These are phyloP conservation scores for Steinernema khuongi DNA, from an alignment of 1,140 invertebrate genomes.

Conservation along the genomic window DNA sequence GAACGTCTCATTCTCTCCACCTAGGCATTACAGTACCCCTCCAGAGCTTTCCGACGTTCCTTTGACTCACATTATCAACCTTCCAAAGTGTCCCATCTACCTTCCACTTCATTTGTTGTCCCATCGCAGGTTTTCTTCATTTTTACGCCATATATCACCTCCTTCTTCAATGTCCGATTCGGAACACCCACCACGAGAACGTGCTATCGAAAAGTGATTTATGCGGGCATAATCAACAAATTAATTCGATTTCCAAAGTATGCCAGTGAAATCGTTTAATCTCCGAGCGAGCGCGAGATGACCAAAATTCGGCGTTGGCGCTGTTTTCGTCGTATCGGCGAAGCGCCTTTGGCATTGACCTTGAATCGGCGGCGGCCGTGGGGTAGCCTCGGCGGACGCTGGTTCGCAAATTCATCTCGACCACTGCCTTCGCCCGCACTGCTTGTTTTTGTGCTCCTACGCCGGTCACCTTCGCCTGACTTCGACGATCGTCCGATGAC, in stretches of 20 bases:
- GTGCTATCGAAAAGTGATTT: conserved; percentile 1
- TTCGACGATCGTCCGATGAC: conserved; percentile 6
- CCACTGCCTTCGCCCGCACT: not conserved
- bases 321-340: not conserved
- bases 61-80: no score
- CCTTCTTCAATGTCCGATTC: no score
- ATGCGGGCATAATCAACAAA: conserved; percentile 5
- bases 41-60: no score
- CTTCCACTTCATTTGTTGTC: no score
- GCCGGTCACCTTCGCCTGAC: not conserved
- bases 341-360: conserved; percentile 15
- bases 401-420: conserved; percentile 9
- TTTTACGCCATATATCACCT: no score
- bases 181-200: not conserved
- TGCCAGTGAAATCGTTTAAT: conserved; percentile 15
- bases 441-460: not conserved
- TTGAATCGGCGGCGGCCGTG: not conserved
- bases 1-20: no score
- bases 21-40: no score
- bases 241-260: conserved; percentile 15
- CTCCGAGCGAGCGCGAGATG: conserved; percentile 12
- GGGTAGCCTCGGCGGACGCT: not conserved
- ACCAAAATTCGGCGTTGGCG: not conserved
- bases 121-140: no score
- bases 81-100: no score